Evolutionary conservation across 2,113 vertebrate genomes (phyloP).

Genomic region (Bagarius yarrelli): DNA sequence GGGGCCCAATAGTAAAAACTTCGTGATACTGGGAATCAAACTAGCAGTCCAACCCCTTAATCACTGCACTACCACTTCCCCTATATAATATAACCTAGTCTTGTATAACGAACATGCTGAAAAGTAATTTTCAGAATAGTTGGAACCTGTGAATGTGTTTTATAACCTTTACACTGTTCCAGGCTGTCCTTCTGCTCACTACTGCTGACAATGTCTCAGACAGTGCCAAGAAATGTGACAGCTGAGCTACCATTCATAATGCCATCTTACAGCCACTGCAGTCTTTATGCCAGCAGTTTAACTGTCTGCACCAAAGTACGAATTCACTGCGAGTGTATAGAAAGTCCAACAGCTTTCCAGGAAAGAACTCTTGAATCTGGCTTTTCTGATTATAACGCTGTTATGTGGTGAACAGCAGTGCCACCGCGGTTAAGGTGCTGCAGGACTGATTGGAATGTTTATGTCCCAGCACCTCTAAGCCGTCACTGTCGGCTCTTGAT

Average conservation of each 20-base stretch:
- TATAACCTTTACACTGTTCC: conserved; percentile 24
- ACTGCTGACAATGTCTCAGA: conserved; percentile 29
- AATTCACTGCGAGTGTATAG: background rate
- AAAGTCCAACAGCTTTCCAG: background rate
- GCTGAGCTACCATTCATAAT: conserved; percentile 16
- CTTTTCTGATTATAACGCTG: background rate
- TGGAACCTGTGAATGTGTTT: conserved; percentile 26
- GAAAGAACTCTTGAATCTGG: background rate
- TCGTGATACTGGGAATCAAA: too few species aligned
- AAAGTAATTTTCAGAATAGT: background rate
- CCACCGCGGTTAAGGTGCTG: background rate
- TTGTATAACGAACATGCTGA: background rate
- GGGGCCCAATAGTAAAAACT: too few species aligned
- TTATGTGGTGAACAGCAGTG: background rate
- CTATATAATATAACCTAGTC: background rate
- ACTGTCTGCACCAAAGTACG: background rate
- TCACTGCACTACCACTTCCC: too few species aligned
- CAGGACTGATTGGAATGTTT: background rate
- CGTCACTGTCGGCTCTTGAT: background rate
- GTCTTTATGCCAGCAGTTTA: background rate
- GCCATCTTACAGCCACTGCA: conserved; percentile 11
- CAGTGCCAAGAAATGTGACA: conserved; percentile 28
- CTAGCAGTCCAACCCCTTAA: too few species aligned
- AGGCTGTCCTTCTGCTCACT: conserved; percentile 21
- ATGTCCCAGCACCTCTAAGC: background rate